Percentiles rank a stretch among this genome's conserved stretches.
Evolutionary conservation across 2,797 vertebrate genomes (phyloP).

Genomic region (Spheniscus humboldti): DNA sequence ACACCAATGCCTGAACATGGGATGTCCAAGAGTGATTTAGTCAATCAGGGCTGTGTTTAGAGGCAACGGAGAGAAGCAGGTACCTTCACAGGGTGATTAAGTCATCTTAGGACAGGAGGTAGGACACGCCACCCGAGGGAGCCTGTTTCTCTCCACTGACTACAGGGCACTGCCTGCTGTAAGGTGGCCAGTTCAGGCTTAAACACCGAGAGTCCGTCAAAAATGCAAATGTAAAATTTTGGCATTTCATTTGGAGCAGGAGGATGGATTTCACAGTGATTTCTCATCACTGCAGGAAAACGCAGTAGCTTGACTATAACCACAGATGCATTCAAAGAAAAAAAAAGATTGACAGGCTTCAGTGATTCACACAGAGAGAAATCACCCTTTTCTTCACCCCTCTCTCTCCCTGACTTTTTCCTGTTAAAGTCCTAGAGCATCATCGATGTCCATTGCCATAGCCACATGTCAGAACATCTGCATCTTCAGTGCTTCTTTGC

Average conservation of each 20-base stretch:
- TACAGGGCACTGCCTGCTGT: background rate
- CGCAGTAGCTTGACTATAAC: fast-evolving
- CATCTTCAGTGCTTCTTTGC: background rate
- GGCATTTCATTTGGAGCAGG: background rate
- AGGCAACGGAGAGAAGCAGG: background rate
- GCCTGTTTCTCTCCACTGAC: background rate
- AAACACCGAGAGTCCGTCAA: background rate
- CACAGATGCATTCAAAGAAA: background rate
- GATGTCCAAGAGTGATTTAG: background rate
- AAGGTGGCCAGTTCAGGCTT: background rate
- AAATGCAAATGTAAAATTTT: background rate
- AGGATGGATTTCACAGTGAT: background rate
- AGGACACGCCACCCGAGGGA: fast-evolving
- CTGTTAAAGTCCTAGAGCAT: background rate
- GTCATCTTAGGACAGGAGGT: background rate
- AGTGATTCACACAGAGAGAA: background rate
- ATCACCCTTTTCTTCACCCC: fast-evolving
- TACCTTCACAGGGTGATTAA: background rate
- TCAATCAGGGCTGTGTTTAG: background rate
- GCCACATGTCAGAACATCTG: fast-evolving
- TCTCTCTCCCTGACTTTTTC: background rate
- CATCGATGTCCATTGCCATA: fast-evolving
- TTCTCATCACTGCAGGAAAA: background rate
- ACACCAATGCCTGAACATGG: fast-evolving
- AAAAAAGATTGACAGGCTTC: background rate